Evolutionary conservation across 1,140 invertebrate species (phyloP).

Genomic region (Eufriesea mexicana): DNA sequence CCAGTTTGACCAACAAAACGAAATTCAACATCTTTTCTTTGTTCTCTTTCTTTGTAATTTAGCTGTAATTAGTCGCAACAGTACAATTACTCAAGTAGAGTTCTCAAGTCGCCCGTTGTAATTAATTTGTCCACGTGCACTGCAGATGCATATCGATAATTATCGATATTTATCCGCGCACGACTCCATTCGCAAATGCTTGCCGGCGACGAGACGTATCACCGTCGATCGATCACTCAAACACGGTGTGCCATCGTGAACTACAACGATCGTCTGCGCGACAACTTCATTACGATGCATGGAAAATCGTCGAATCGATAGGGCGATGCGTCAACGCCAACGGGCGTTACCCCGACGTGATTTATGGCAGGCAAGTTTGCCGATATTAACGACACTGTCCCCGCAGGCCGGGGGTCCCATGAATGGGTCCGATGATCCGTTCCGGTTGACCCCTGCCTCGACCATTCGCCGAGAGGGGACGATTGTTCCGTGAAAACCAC

Average conservation of each 20-base stretch:
- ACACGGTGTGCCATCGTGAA: background rate
- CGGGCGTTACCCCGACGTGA: slow-evolving; percentile 43
- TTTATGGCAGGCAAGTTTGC: slow-evolving; percentile 46
- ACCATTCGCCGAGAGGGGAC: background rate
- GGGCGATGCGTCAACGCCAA: slow-evolving; percentile 48
- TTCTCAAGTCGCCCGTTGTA: no score
- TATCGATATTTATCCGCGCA: background rate
- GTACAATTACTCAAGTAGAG: no score
- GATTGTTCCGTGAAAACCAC: slow-evolving; percentile 8
- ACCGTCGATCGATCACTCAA: slow-evolving; percentile 32
- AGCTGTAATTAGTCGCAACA: no score
- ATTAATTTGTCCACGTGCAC: background rate
- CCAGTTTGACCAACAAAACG: no score
- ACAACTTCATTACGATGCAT: slow-evolving; percentile 62
- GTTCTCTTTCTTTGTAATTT: no score
- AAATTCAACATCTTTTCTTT: no score
- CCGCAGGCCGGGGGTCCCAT: background rate
- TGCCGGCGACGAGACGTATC: no score
- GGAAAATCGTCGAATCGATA: slow-evolving; percentile 61
- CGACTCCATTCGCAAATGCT: slow-evolving; percentile 18
- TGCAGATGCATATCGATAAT: background rate
- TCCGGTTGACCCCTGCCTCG: background rate
- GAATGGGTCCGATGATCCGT: background rate
- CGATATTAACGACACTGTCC: slow-evolving; percentile 47
- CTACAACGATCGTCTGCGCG: slow-evolving; percentile 1